These are phyloP conservation scores for Astreopora myriophthalma DNA, from an alignment of 64 coral and sea anemone genomes.

Conservation along the genomic window DNA sequence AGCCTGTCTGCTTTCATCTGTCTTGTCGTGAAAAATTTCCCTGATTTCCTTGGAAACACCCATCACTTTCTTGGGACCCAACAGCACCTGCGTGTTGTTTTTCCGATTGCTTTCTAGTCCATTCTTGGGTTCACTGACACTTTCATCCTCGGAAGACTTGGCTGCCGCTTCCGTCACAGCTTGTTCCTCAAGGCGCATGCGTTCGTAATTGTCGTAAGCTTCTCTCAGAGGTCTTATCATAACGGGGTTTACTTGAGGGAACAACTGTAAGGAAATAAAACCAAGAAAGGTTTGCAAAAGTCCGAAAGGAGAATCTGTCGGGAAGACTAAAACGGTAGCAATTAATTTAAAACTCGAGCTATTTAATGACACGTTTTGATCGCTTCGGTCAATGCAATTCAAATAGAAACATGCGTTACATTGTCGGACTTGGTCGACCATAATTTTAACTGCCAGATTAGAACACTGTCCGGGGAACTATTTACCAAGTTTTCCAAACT, in stretches of 20 bases:
- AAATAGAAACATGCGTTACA: too few species aligned
- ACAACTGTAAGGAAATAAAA: constrained; percentile 37
- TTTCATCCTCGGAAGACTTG: background rate
- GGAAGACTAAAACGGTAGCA: too few species aligned
- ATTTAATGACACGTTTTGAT: too few species aligned
- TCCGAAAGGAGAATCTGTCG: too few species aligned
- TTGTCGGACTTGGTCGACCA: too few species aligned
- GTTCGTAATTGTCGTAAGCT: constrained; percentile 77
- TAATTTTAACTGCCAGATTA: too few species aligned
- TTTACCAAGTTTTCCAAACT: too few species aligned
- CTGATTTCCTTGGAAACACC: background rate
- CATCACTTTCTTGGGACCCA: background rate
- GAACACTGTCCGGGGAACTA: too few species aligned
- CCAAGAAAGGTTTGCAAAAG: too few species aligned
- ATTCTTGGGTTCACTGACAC: background rate
- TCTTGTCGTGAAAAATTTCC: background rate
- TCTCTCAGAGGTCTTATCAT: constrained; percentile 78
- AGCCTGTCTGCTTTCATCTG: background rate
- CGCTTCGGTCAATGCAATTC: too few species aligned
- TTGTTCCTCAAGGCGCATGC: constrained; percentile 56
- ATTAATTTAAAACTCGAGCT: too few species aligned
- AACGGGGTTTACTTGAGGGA: constrained; percentile 68
- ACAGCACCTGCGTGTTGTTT: background rate
- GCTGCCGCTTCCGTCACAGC: background rate
- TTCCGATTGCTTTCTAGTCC: background rate